Evolutionary conservation across 2,797 vertebrate species (phyloP).

Genomic region (Lagodon rhomboides): DNA sequence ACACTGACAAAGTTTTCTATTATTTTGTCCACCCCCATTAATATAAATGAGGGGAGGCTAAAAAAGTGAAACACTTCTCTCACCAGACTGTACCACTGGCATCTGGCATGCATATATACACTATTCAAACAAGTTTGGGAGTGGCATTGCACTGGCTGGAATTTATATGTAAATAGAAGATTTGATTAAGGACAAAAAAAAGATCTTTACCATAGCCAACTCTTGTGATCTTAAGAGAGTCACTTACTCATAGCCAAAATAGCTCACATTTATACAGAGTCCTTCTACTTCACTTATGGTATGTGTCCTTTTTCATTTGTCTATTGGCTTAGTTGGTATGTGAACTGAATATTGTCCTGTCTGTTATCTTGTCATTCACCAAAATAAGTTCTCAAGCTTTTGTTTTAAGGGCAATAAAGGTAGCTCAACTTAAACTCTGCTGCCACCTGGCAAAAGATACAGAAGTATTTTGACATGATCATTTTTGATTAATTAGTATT

Average conservation of each 20-base stretch:
- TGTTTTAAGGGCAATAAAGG: not conserved
- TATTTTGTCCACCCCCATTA: not conserved
- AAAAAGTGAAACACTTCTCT: not conserved
- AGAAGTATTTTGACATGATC: too few species aligned
- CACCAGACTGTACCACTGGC: too few species aligned
- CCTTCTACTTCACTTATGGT: not conserved
- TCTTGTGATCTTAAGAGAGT: too few species aligned
- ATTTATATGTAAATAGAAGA: not conserved
- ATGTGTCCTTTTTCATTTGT: not conserved
- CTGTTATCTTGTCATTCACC: not conserved
- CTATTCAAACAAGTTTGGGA: not conserved
- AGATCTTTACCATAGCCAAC: too few species aligned
- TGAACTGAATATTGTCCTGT: not conserved
- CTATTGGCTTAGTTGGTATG: not conserved
- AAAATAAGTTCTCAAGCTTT: not conserved
- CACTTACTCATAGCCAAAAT: not conserved
- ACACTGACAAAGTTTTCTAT: not conserved
- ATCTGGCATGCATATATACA: not conserved
- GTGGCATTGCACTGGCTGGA: not conserved
- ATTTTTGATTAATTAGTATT: too few species aligned
- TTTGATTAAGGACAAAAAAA: not conserved
- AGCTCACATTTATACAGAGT: not conserved
- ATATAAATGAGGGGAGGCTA: not conserved
- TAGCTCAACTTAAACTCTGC: not conserved
- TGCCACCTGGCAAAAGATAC: too few species aligned